These are phyloP conservation scores for Lasioglossum albipes DNA, from an alignment of 1,140 invertebrate genomes.

Conservation along the genomic window DNA sequence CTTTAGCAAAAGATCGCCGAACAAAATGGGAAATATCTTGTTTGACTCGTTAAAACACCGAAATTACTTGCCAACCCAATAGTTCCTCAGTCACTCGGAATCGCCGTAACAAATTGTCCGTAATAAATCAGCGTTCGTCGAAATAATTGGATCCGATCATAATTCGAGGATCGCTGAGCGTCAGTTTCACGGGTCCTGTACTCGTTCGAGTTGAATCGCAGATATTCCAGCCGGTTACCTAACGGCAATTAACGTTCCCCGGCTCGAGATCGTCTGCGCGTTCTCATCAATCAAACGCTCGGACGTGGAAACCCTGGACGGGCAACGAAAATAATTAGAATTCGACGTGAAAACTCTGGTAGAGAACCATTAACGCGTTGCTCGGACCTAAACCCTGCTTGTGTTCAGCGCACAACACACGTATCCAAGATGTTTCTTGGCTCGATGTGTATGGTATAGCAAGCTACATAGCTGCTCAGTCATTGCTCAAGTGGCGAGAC, in stretches of 20 bases:
- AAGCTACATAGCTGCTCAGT: too few species aligned
- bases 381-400: too few species aligned
- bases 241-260: neutral
- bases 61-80: too few species aligned
- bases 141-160: constrained; percentile 3
- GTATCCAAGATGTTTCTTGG: too few species aligned
- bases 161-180: neutral
- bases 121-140: neutral
- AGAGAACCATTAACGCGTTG: too few species aligned
- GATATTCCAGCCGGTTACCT: neutral
- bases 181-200: neutral
- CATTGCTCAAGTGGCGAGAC: neutral
- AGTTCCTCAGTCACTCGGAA: too few species aligned
- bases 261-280: neutral
- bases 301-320: neutral
- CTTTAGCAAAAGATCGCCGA: too few species aligned
- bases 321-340: neutral
- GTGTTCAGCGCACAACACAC: too few species aligned
- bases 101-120: too few species aligned
- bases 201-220: neutral
- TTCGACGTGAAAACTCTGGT: neutral
- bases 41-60: too few species aligned
- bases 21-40: too few species aligned
- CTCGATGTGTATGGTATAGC: neutral
- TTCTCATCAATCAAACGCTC: neutral